Evolutionary conservation across 1,140 invertebrate genomes (phyloP), one percentile per base, ranked within the genome.

Genomic region (Ceratosolen solmsi): DNA sequence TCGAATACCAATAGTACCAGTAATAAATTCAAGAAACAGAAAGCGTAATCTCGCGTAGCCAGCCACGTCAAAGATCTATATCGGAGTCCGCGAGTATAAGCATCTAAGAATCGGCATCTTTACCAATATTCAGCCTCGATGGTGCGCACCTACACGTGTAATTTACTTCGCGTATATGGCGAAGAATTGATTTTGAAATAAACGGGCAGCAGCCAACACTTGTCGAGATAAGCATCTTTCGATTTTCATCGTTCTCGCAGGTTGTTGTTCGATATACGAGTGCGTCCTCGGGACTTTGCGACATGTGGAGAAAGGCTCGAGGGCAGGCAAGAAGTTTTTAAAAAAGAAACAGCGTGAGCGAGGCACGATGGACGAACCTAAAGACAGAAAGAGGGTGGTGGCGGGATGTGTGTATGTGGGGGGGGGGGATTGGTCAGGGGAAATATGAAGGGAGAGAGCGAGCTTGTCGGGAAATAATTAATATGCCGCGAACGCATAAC

Each of bases 401-500:
- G 11, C 9, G 9, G 63, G 33, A 36, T 38, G 33, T 8, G 25
- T 30, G 30, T 30, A 22, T 1, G 33, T 15, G 15, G 17, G 51
- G 9, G 51, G 51, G 33, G 33, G 22, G 36, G 38, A 70, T n/a
- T 22, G 9, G 2, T 22, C 51, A 15, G 36, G n/a, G 27, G n/a
- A 15, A n/a, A n/a, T 25, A 46, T 51, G 60, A 33, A 36, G 46
- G 49, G 36, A 27, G 56, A 38, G 54, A 60, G 38, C 49, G 41
- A 63, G 68, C 82, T 80, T 79, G 84, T 85, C 85, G 84, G 82
- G 83, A 86, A 89, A 89, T 89, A 89, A 89, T 89, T 89, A 89
- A 89, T 89, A 89, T 88, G 87, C 88, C 88, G 84, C 76, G 86
- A 85, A 87, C 87, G 85, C 85, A 89, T 89, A 89, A 89, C 88